Conservation (phyloP, 2,113 vertebrate species). For the Paralichthys olivaceus region DNA sequence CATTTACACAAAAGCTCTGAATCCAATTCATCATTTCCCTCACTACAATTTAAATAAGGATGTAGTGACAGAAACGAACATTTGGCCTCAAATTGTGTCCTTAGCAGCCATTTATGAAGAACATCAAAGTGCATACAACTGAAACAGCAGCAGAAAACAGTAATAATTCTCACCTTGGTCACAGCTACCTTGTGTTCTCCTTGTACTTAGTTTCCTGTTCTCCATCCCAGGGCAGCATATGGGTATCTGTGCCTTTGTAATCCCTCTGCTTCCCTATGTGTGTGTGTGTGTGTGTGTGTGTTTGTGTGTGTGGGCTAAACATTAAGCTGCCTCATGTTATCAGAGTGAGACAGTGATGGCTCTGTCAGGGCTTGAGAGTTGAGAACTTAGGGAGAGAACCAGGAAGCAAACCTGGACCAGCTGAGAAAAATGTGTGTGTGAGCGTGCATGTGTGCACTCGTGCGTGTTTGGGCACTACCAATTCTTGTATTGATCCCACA, state of each 20-base stretch:
- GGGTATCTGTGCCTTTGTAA: slow-evolving; percentile 54
- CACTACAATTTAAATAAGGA: not conserved
- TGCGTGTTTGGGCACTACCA: not conserved
- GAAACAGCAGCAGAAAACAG: not conserved
- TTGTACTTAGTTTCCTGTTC: slow-evolving; percentile 31
- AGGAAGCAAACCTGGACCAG: slow-evolving; percentile 25
- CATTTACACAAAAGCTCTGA: not conserved
- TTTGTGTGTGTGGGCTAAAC: slow-evolving; percentile 71
- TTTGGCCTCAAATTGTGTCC: not conserved
- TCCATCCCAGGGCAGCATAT: slow-evolving; percentile 69
- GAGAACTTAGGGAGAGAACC: slow-evolving; percentile 17
- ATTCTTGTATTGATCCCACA: slow-evolving; percentile 41
- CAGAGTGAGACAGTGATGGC: slow-evolving; percentile 64
- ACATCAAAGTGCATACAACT: not conserved
- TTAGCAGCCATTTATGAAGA: slow-evolving; percentile 2
- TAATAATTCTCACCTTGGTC: slow-evolving; percentile 56
- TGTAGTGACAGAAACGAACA: slow-evolving; percentile 1
- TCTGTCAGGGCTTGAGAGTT: slow-evolving; percentile 44
- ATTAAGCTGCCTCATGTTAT: slow-evolving; percentile 79
- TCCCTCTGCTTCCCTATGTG: slow-evolving; percentile 55
- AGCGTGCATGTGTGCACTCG: not conserved
- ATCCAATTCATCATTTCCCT: slow-evolving; percentile 1
- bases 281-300: slow-evolving; percentile 47
- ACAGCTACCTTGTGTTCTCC: slow-evolving; percentile 10
- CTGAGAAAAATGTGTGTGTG: not conserved